Percentiles rank a stretch among this genome's conserved stretches.
These are phyloP conservation scores for Microtus richardsoni DNA, from an alignment of 2,113 vertebrate genomes.

Conservation along the genomic window DNA sequence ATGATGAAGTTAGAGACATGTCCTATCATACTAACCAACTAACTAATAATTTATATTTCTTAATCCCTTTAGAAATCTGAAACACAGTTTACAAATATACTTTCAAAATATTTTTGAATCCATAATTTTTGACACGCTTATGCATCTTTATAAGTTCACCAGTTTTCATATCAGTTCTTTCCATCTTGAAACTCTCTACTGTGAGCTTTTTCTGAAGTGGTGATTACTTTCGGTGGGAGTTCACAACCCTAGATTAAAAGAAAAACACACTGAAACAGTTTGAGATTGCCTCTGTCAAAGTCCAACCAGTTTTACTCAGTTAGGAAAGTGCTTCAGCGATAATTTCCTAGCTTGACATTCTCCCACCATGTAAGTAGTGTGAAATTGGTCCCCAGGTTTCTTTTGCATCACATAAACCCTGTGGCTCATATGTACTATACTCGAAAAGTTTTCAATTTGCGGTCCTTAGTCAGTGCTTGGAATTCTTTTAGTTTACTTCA, in stretches of 20 bases:
- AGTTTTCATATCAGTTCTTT: not conserved
- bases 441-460: not conserved
- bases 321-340: not conserved
- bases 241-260: slow-evolving; percentile 27
- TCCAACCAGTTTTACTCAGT: not conserved
- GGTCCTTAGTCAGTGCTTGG: not conserved
- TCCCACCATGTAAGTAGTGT: not conserved
- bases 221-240: slow-evolving; percentile 22
- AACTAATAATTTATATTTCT: not conserved
- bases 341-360: slow-evolving; percentile 13
- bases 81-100: not conserved
- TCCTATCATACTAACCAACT: not conserved
- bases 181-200: not conserved
- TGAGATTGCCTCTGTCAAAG: not conserved
- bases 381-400: not conserved
- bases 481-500: not conserved
- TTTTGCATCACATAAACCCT: not conserved
- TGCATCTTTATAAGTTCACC: not conserved
- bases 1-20: not conserved
- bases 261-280: not conserved
- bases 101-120: not conserved
- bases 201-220: not conserved
- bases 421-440: not conserved
- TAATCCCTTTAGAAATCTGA: not conserved
- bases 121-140: not conserved